Percentiles rank a stretch among this genome's conserved stretches.
These are phyloP conservation scores for Drosophila kepulauana DNA, from an alignment of 1,140 invertebrate genomes.

Conservation along the genomic window DNA sequence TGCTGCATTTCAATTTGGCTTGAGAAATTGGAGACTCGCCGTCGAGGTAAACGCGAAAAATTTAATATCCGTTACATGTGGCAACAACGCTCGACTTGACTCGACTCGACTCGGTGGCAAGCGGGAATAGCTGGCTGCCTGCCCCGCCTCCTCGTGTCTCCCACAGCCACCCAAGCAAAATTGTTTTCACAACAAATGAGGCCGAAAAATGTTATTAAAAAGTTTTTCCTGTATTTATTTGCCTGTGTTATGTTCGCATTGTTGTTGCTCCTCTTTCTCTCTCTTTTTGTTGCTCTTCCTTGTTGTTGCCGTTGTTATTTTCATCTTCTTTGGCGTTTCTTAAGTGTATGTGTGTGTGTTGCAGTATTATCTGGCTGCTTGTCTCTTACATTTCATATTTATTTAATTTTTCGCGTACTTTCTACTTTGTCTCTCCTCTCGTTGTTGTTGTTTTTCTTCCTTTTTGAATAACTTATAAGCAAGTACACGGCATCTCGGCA, in stretches of 20 bases:
- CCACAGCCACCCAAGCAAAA: slow-evolving; percentile 58
- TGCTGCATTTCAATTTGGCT: slow-evolving; percentile 62
- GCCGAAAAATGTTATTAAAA: slow-evolving; percentile 83
- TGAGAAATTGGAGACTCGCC: slow-evolving; percentile 50
- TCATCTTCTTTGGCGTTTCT: slow-evolving; percentile 45
- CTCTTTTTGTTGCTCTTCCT: slow-evolving; percentile 6
- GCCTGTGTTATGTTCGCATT: slow-evolving; percentile 44
- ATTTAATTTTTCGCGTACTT: slow-evolving; percentile 76
- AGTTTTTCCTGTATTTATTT: slow-evolving; percentile 78
- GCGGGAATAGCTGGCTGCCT: slow-evolving; percentile 10
- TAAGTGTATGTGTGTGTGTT: slow-evolving; percentile 35
- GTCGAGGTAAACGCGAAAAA: slow-evolving; percentile 78
- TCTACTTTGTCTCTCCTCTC: slow-evolving; percentile 54
- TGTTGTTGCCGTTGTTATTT: slow-evolving; percentile 38
- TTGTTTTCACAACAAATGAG: slow-evolving; percentile 83
- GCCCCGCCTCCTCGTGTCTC: too few relatives aligned
- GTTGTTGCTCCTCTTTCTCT: not conserved
- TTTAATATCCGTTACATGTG: slow-evolving; percentile 79
- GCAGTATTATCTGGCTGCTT: slow-evolving; percentile 38
- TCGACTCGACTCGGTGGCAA: slow-evolving; percentile 11
- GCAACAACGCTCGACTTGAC: slow-evolving; percentile 15
- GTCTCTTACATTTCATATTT: slow-evolving; percentile 75
- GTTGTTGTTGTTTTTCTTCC: slow-evolving; percentile 34
- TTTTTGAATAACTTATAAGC: slow-evolving; percentile 69
- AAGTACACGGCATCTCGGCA: slow-evolving; percentile 25